A percentile compares a stretch with the other conserved stretches of the same genome.
Evolutionary conservation across 2,888 invertebrate genomes (phyloP).

Genomic region (Trilocha varians): DNA sequence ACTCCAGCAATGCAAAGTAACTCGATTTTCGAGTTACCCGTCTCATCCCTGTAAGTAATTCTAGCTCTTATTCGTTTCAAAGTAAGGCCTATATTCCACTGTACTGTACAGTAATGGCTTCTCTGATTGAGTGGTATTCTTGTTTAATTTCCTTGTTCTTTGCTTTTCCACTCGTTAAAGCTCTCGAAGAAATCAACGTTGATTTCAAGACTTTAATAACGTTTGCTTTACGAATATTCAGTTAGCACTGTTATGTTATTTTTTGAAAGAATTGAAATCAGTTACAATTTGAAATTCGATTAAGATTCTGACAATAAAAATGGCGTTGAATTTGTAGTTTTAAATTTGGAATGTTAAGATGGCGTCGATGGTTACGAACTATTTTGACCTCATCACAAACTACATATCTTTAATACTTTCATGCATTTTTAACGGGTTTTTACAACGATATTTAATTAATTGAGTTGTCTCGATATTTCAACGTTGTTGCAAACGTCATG

Average conservation of each 20-base stretch:
- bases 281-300: too few relatives aligned
- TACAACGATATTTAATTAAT: too few relatives aligned
- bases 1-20: conserved; percentile 39
- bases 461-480: too few relatives aligned
- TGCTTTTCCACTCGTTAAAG: conserved; percentile 7
- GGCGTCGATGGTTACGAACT: too few relatives aligned
- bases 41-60: conserved; percentile 11
- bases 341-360: too few relatives aligned
- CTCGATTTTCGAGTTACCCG: conserved; percentile 32
- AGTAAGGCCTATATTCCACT: conserved; percentile 8
- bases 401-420: too few relatives aligned
- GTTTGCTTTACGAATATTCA: not conserved
- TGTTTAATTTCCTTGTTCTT: conserved; percentile 22
- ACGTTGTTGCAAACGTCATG: too few relatives aligned
- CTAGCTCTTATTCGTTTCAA: conserved; percentile 11
- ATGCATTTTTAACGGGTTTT: too few relatives aligned
- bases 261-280: not conserved
- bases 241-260: not conserved
- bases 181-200: not conserved
- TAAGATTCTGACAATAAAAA: too few relatives aligned
- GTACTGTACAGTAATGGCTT: conserved; percentile 8
- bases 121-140: conserved; percentile 14
- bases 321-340: too few relatives aligned
- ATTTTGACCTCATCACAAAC: too few relatives aligned
- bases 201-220: not conserved